Conservation (phyloP, 2,888 invertebrate genomes). For the Autographa pulchrina region DNA sequence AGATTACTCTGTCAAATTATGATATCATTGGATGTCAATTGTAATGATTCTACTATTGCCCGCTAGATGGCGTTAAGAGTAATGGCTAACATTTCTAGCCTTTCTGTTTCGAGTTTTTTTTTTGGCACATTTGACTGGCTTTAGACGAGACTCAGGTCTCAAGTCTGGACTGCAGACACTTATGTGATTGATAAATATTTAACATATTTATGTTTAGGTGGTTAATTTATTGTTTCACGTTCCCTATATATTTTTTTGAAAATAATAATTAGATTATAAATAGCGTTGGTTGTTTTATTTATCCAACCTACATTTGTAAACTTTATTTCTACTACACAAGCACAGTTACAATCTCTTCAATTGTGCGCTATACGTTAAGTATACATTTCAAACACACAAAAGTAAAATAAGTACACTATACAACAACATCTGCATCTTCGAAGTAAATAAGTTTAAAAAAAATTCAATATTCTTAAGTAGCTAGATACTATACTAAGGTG, state of each 20-base stretch:
- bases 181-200: constrained; percentile 77
- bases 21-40: constrained; percentile 53
- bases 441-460: no score
- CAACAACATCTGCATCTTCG: no score
- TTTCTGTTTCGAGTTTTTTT: constrained; percentile 18
- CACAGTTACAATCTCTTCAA: no score
- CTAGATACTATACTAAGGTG: no score
- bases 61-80: constrained; percentile 40
- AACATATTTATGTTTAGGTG: constrained; percentile 78
- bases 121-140: constrained; percentile 47
- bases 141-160: constrained; percentile 43
- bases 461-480: no score
- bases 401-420: no score
- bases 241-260: constrained; percentile 83
- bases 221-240: constrained; percentile 85
- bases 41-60: constrained; percentile 24
- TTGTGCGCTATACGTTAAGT: no score
- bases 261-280: constrained; percentile 84
- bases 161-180: constrained; percentile 55
- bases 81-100: constrained; percentile 23
- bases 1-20: constrained; percentile 38
- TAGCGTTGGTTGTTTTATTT: constrained; percentile 72
- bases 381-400: no score
- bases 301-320: not conserved
- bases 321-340: no score